Percentiles rank a stretch among this genome's conserved stretches.
phyloP scores from a whole-genome alignment of 1,140 invertebrate species.

The Diorhabda sublineata region DNA sequence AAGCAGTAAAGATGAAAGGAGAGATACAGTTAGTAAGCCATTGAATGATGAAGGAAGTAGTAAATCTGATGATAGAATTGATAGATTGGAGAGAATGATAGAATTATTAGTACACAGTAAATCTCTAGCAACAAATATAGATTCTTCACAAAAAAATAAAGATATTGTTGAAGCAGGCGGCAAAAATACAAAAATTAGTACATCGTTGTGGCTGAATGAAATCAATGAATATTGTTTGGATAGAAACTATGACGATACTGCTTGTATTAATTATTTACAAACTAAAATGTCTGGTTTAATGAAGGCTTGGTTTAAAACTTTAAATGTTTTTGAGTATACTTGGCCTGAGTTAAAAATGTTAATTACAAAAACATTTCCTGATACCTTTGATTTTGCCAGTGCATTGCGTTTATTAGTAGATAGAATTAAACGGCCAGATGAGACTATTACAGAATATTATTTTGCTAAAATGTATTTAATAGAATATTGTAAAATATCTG shows the following conservation, averaged over 20 bases:
- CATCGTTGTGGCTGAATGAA: slow-evolving; percentile 35
- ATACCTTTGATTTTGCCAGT: slow-evolving; percentile 31
- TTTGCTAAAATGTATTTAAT: slow-evolving; percentile 35
- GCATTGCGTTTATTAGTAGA: slow-evolving; percentile 29
- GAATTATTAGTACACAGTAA: slow-evolving; percentile 29
- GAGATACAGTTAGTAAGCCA: no score
- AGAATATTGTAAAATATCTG: slow-evolving; percentile 35
- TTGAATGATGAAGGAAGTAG: slow-evolving; percentile 6
- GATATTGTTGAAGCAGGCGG: slow-evolving; percentile 17
- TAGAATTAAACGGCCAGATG: slow-evolving; percentile 28
- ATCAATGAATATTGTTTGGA: slow-evolving; percentile 30
- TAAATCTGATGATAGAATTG: slow-evolving; percentile 23
- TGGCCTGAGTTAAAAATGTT: slow-evolving; percentile 36
- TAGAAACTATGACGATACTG: slow-evolving; percentile 31
- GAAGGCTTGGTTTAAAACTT: slow-evolving; percentile 35
- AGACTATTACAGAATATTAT: slow-evolving; percentile 34
- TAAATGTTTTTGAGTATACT: slow-evolving; percentile 30
- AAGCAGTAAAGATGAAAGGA: no score
- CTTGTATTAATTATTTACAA: slow-evolving; percentile 26
- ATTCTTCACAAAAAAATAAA: slow-evolving; percentile 3
- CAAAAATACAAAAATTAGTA: slow-evolving; percentile 27
- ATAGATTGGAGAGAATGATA: slow-evolving; percentile 33
- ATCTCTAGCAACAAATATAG: background rate
- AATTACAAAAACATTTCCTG: slow-evolving; percentile 34
- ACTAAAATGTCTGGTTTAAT: slow-evolving; percentile 34